Percentiles rank a stretch among this genome's conserved stretches.
These are phyloP conservation scores for Lycocorax pyrrhopterus DNA, from an alignment of 2,113 vertebrate genomes.

Conservation along the genomic window DNA sequence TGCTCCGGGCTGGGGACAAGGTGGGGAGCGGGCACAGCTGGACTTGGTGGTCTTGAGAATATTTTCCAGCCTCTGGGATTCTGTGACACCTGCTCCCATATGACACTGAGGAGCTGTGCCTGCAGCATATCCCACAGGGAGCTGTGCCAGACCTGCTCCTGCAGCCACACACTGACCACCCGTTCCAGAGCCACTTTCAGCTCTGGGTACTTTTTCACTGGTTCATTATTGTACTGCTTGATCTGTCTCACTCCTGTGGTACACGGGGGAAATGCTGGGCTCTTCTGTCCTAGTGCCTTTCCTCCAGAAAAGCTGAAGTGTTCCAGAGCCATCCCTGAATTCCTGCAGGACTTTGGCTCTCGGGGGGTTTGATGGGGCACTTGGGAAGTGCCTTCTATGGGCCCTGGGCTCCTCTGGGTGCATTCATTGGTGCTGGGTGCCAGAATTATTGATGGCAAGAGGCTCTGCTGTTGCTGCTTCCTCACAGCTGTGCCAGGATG, in stretches of 20 bases:
- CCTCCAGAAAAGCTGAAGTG: accelerated
- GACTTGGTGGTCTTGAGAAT: neutral
- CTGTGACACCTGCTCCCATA: neutral
- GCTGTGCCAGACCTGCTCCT: neutral
- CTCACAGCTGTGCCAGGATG: neutral
- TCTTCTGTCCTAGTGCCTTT: neutral
- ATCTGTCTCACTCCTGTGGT: accelerated
- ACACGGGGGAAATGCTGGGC: neutral
- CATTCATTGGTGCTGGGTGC: neutral
- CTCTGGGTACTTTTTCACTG: neutral
- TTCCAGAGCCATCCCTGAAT: neutral
- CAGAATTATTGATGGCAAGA: neutral
- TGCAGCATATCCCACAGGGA: neutral
- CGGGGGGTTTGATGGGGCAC: neutral
- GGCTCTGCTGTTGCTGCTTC: neutral
- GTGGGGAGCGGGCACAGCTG: neutral
- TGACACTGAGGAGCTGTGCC: neutral
- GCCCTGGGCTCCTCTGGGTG: neutral
- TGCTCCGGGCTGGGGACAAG: neutral
- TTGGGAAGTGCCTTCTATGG: neutral
- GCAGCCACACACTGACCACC: neutral
- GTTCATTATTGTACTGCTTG: neutral
- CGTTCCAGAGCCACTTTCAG: neutral
- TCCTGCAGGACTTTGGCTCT: neutral
- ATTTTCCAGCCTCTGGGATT: neutral